Percentiles rank a stretch among this genome's conserved stretches.
These are phyloP conservation scores for Drosophila fuyamai DNA, from an alignment of 1,140 invertebrate genomes.

Conservation along the genomic window DNA sequence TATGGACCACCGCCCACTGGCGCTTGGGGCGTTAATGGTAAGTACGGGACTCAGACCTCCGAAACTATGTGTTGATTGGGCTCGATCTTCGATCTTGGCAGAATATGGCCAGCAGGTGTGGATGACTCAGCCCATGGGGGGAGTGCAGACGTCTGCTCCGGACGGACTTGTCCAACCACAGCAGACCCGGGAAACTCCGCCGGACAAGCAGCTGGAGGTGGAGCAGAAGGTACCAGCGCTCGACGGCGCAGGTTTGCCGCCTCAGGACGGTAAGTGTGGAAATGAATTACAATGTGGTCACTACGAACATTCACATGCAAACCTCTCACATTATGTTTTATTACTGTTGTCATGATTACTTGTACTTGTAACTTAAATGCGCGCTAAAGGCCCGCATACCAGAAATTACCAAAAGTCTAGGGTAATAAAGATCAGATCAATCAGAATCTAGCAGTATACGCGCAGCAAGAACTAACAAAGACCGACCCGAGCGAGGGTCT, in stretches of 20 bases:
- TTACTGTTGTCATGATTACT: conserved; percentile 77
- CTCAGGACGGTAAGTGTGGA: conserved; percentile 74
- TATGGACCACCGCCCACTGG: conserved; percentile 59
- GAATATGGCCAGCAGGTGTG: conserved; percentile 76
- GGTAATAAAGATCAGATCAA: conserved; percentile 29
- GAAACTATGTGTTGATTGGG: no score
- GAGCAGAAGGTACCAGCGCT: conserved; percentile 54
- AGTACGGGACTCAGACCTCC: background rate
- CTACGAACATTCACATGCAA: conserved; percentile 77
- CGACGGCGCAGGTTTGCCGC: conserved; percentile 71
- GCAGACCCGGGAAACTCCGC: conserved; percentile 8
- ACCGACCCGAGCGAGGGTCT: conserved; percentile 34
- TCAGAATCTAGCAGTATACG: conserved; percentile 49
- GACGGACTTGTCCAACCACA: conserved; percentile 40
- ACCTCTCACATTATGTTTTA: conserved; percentile 82
- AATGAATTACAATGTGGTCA: conserved; percentile 61
- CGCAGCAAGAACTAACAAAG: conserved; percentile 39
- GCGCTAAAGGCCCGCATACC: conserved; percentile 24
- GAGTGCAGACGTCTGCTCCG: conserved; percentile 29
- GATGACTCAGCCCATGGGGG: conserved; percentile 52
- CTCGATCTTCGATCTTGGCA: background rate
- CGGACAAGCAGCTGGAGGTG: conserved; percentile 30
- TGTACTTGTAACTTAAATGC: conserved; percentile 49
- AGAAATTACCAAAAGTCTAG: conserved; percentile 29
- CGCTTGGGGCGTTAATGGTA: conserved; percentile 73